Evolutionary conservation across 2,888 invertebrate genomes (phyloP), one percentile per base, ranked within the genome.

Genomic region (Argyresthia goedartella): DNA sequence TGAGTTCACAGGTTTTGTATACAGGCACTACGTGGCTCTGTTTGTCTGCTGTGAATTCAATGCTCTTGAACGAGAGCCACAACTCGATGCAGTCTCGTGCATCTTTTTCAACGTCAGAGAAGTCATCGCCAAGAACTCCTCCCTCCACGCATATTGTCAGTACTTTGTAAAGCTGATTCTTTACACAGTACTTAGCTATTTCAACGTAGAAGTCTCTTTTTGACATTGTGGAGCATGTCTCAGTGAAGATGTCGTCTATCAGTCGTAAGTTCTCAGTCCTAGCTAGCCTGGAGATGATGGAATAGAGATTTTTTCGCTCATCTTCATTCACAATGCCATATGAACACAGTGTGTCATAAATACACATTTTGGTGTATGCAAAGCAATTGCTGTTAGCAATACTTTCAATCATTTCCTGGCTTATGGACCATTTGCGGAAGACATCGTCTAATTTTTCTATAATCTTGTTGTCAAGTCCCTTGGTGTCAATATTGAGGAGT

Each of bases 281-380:
- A 56, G 90, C 88, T 48, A 93, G 72, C 62, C 93, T 87, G 2
- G 85, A 75, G 58, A 94, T 73, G 48, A 91, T 86, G 61, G 80
- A 73, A 56, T 85, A 75, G 39, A 91, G 69, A 66, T 90, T 77
- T 10, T 73, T 72, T 35, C 76, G 74, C 67, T 94, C 93, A 52
- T 80, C 76, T 11, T 85, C 75, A 55, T 88, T 87, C 52, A 93
- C 90, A 60, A 92, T 84, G 0, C 93, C 93, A 60, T 89, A 91
- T 51, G 88, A 87, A 54, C 87, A 81, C 4, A 92, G 69, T 52
- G 89, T 88, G 63, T 91, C 90, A 56, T 90, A 88, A 57, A 90
- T 78, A 56, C 87, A 79, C 67, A 90, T 79, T 67, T 87, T 86
- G 1, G 88, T 82, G 53, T 88, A 81, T 51, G 73, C 67, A 61